phyloP scores from a whole-genome alignment of 1,140 invertebrate genomes.

The Carcinoscorpius rotundicauda region DNA sequence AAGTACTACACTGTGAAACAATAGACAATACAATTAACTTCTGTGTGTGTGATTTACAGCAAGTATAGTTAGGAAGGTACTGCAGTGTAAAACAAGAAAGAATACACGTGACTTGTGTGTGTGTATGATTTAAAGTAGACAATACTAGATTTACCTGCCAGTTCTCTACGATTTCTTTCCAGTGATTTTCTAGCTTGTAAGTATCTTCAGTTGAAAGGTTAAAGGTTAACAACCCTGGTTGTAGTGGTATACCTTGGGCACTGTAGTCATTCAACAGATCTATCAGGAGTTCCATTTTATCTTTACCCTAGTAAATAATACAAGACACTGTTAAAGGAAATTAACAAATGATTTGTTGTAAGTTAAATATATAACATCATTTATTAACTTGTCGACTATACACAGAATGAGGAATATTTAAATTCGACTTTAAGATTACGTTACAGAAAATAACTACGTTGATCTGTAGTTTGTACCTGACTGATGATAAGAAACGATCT shows the following conservation, averaged over 20 bases:
- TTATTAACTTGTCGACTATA: too few relatives aligned
- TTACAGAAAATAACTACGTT: too few relatives aligned
- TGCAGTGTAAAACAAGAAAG: neutral
- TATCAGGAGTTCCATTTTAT: conserved; percentile 30
- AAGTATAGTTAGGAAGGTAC: neutral
- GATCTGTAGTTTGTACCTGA: too few relatives aligned
- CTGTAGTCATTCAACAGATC: conserved; percentile 28
- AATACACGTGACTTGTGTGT: neutral
- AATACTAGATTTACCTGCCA: conserved; percentile 15
- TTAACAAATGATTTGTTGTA: too few relatives aligned
- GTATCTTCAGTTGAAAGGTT: conserved; percentile 25
- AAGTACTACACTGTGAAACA: neutral
- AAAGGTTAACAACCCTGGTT: conserved; percentile 25
- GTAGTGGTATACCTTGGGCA: conserved; percentile 22
- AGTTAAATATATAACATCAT: too few relatives aligned
- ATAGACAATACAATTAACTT: neutral
- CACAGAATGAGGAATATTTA: too few relatives aligned
- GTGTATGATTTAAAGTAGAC: neutral
- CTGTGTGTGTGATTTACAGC: neutral
- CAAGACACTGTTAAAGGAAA: too few relatives aligned
- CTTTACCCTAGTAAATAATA: conserved; percentile 24
- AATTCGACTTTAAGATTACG: too few relatives aligned
- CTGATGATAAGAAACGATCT: too few relatives aligned
- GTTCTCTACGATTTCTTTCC: conserved; percentile 48
- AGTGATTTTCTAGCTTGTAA: conserved; percentile 53